Evolutionary conservation across 2,113 vertebrate genomes (phyloP), one percentile per base, ranked within the genome.

Genomic region (Oryzias woworae): DNA sequence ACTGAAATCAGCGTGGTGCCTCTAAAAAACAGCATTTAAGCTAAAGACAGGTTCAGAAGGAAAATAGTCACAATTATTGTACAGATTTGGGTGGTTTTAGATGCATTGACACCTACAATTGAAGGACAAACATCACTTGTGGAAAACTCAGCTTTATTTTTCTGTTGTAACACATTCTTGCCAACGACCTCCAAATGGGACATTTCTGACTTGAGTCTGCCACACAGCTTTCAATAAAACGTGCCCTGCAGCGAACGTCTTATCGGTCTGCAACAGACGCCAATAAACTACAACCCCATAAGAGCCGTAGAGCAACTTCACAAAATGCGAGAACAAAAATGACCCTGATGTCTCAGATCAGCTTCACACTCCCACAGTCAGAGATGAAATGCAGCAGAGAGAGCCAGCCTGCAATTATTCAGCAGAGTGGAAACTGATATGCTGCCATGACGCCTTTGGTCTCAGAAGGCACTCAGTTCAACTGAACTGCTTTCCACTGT

Each of bases 381-480:
- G 64, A 77, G 82, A 70, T 73, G 57, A 71, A 46, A 58, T 69
- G 58, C 51, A 82, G 50, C 43, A 62, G 68, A 71, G 62, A 71
- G 53, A 62, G 65, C 66, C 59, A 75, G 62, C 53, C 80, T 82
- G 66, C 43, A 80, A 79, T 82, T 78, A 85, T 73, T 80, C 47
- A 62, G 1, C 58, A 69, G 68, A 75, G 70, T 75, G 80, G 86
- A 87, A 84, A 87, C 66, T 86, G 85, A 86, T 85, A 69, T 23
- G 70, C 60, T 80, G 81, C 77, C 78, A 80, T 68, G 53, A 71
- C 59, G 71, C 52, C 72, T 74, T 46, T 58, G 22, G 77, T 76
- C 57, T 42, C 20, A 48, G 7, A 73, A 68, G 36, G 47, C 23
- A n/a, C 50, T 81, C 54, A 70, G 65, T 83, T 77, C 31, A 53